These are phyloP conservation scores for Neuroscelio doddi DNA, from an alignment of 2,888 invertebrate species.

Conservation along the genomic window DNA sequence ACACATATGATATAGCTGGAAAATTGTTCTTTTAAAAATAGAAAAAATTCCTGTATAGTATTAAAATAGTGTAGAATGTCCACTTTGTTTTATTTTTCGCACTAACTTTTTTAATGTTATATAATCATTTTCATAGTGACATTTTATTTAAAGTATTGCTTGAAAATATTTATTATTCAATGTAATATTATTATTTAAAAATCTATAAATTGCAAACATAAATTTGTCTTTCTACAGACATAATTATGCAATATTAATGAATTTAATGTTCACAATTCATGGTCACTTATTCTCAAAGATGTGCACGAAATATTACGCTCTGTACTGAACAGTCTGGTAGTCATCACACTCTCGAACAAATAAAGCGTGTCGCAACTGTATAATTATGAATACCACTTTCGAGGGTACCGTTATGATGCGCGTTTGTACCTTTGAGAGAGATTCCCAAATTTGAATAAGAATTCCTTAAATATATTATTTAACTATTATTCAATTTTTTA, in stretches of 20 bases:
- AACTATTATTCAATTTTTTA: not conserved
- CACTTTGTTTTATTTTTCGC: too few species aligned
- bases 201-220: too few species aligned
- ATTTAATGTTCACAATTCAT: slow-evolving; percentile 33
- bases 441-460: slow-evolving; percentile 8
- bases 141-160: too few species aligned
- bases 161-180: too few species aligned
- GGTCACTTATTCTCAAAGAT: slow-evolving; percentile 15
- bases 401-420: slow-evolving; percentile 54
- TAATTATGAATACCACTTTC: slow-evolving; percentile 62
- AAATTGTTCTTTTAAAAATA: too few species aligned
- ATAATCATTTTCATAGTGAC: too few species aligned
- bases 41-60: too few species aligned
- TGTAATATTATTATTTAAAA: too few species aligned
- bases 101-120: too few species aligned
- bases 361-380: slow-evolving; percentile 60
- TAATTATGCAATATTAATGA: slow-evolving; percentile 26
- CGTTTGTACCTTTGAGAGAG: not conserved
- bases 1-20: too few species aligned
- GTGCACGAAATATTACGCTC: slow-evolving; percentile 34
- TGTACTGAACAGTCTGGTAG: slow-evolving; percentile 38
- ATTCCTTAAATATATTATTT: not conserved
- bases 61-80: too few species aligned
- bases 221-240: too few species aligned
- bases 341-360: slow-evolving; percentile 60